phyloP scores from a whole-genome alignment of 53 echinoderm and acorn worm genomes.

The Paelopatides confundens region DNA sequence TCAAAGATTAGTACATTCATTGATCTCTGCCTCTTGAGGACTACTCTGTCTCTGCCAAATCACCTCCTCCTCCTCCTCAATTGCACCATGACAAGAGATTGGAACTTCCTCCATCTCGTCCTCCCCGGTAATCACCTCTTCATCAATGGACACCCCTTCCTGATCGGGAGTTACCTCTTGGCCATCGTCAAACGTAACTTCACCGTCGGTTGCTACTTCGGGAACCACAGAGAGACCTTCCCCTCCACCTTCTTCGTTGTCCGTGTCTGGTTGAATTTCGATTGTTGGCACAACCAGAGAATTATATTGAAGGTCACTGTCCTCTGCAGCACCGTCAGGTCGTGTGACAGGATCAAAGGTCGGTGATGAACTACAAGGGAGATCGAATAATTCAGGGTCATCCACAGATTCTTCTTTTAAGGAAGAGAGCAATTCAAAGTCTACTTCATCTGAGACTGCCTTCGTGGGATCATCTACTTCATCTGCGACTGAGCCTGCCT shows the following conservation, averaged over 20 bases:
- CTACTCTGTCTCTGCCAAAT: slow-evolving; percentile 48
- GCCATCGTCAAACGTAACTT: slow-evolving; percentile 16
- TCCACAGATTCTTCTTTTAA: slow-evolving; percentile 48
- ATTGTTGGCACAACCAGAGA: background rate
- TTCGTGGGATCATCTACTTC: slow-evolving; percentile 35
- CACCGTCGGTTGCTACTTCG: slow-evolving; percentile 32
- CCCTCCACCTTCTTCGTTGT: background rate
- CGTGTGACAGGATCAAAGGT: background rate
- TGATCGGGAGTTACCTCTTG: background rate
- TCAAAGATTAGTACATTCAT: slow-evolving; percentile 11
- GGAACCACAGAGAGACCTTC: background rate
- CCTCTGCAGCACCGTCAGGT: background rate
- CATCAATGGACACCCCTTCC: slow-evolving; percentile 45
- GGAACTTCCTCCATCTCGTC: slow-evolving; percentile 17
- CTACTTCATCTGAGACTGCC: slow-evolving; percentile 11
- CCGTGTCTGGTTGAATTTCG: slow-evolving; percentile 4
- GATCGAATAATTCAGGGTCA: slow-evolving; percentile 17
- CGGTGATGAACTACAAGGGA: background rate
- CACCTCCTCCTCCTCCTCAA: slow-evolving; percentile 45
- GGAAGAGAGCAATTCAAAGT: slow-evolving; percentile 1
- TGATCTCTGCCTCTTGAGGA: slow-evolving; percentile 2
- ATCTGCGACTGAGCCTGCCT: slow-evolving; percentile 3
- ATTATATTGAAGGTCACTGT: background rate
- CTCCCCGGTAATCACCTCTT: slow-evolving; percentile 33
- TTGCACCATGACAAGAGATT: background rate